Evolutionary conservation across 1,140 invertebrate species (phyloP), one percentile per base, ranked within the genome.

Genomic region (Mycetomoellerius zeteki): DNA sequence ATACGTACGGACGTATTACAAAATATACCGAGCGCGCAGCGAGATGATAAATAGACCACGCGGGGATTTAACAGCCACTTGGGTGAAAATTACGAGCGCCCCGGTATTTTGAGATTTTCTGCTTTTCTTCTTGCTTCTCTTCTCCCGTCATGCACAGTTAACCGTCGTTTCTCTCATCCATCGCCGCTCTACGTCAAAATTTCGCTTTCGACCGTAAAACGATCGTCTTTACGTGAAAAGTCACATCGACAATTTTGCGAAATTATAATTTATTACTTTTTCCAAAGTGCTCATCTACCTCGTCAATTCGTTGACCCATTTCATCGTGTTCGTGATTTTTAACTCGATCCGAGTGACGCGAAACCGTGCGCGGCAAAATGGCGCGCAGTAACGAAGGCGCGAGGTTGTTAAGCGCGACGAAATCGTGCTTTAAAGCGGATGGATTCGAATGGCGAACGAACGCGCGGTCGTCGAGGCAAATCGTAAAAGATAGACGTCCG

Each of bases 381-480:
- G 82, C 82, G 82, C 82, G 75, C 82, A 14, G 73, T 85, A 85
- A 85, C 82, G 82, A 85, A 78, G 82, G 82, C 82, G 72, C 82
- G 82, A 78, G 82, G 50, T 76, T 78, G 82, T 85, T 85, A 85
- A 85, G 43, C 80, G 80, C 80, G 69, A 50, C 80, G 80, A 75
- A 84, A 84, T 84, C 69, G 69, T 56, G 27, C 24, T 82, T 89
- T 89, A 89, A 89, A 89, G 88, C 27, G 27, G 88, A 89, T 89
- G 24, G 87, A 64, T 14, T 56, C 69, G 2, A 73, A 50, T 8
- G 37, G 72, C n/a, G 19, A 30, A 37, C 33, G 16, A 4, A 24
- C 76, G 76, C 75, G 33, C 56, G 24, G 33, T 3, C 33, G 73
- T 67, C 76, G 65, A 24, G 30, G 65, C 65, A 47, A 71, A 65